Percentiles rank a stretch among this genome's conserved stretches.
phyloP scores from a whole-genome alignment of 1,140 invertebrate genomes.

The Pseudomyrmex cubaensis region DNA sequence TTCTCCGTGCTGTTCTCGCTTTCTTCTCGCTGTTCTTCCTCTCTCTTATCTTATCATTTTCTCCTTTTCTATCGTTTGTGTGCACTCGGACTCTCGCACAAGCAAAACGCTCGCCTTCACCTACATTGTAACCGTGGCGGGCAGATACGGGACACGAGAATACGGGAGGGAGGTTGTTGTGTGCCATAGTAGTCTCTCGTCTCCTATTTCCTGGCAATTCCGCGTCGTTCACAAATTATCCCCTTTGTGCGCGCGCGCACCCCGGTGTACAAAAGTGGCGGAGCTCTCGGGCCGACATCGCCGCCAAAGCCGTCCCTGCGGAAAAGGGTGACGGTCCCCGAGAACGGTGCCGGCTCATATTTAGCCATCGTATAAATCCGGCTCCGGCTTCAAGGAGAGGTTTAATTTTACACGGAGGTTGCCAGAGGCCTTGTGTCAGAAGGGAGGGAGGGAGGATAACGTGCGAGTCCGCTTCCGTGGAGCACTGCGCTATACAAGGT shows the following conservation, averaged over 20 bases:
- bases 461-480: constrained; percentile 52
- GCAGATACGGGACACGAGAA: constrained; percentile 45
- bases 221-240: constrained; percentile 73
- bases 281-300: constrained; percentile 43
- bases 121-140: constrained; percentile 25
- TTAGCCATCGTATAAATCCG: constrained; percentile 75
- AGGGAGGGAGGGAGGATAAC: constrained; percentile 42
- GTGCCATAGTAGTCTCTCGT: constrained; percentile 62
- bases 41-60: constrained; percentile 12
- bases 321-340: constrained; percentile 53
- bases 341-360: constrained; percentile 73
- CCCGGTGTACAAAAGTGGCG: constrained; percentile 59
- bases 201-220: constrained; percentile 73
- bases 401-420: constrained; percentile 74
- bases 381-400: constrained; percentile 66
- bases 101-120: neutral
- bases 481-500: constrained; percentile 37
- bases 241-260: constrained; percentile 49
- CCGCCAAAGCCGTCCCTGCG: neutral
- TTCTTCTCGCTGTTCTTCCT: neutral
- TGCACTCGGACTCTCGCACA: neutral
- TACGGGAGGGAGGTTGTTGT: constrained; percentile 3
- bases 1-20: neutral
- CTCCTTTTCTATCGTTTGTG: neutral
- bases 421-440: constrained; percentile 45